A percentile compares a stretch with the other conserved stretches of the same genome.
phyloP scores from a whole-genome alignment of 37 sponge, comb jelly and placozoan species.

The Ephydatia muelleri region DNA sequence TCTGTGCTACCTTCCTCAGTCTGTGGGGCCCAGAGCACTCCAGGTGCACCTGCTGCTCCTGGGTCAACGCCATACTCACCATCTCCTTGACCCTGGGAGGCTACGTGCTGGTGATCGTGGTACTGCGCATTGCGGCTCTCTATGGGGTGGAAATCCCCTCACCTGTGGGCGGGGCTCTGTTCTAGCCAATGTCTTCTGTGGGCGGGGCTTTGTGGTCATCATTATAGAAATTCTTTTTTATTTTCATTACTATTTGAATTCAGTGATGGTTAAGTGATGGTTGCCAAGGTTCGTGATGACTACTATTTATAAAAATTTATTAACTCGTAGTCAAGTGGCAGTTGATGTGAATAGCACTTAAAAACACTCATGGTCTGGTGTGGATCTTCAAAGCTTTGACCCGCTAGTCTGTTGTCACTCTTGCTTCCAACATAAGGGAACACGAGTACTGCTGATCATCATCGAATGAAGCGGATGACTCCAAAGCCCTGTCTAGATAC shows the following conservation, averaged over 20 bases:
- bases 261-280: too few species aligned
- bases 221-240: too few species aligned
- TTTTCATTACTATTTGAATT: too few species aligned
- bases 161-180: conserved; percentile 7
- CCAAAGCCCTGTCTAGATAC: conserved; percentile 44
- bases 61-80: conserved; percentile 10
- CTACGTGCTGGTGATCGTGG: not conserved
- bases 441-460: conserved; percentile 60
- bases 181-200: too few species aligned
- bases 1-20: conserved; percentile 43
- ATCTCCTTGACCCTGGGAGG: conserved; percentile 3
- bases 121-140: not conserved
- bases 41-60: not conserved
- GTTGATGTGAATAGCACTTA: too few species aligned
- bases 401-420: not conserved
- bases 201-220: too few species aligned
- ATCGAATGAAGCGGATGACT: conserved; percentile 35
- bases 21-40: conserved; percentile 24
- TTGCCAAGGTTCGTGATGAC: too few species aligned
- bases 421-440: conserved; percentile 53
- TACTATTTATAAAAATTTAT: too few species aligned
- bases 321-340: too few species aligned
- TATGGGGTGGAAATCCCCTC: conserved; percentile 9
- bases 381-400: too few species aligned
- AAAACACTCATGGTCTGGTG: too few species aligned